These are phyloP conservation scores for Machimus rusticus DNA, from an alignment of 2,888 invertebrate genomes.

Conservation along the genomic window DNA sequence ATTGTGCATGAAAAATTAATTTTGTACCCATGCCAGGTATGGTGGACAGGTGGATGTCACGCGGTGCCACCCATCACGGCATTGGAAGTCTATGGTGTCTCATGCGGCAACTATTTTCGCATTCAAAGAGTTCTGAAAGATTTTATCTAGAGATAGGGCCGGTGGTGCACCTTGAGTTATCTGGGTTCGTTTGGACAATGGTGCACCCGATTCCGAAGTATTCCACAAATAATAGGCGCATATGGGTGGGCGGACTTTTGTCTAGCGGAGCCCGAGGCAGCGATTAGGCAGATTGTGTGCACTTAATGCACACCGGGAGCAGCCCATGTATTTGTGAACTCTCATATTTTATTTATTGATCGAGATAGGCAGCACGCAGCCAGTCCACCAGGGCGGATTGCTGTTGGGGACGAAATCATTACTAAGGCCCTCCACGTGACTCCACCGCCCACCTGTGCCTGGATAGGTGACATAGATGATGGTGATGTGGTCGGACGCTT, in stretches of 20 bases:
- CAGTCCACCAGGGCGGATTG: constrained; percentile 32
- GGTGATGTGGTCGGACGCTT: neutral
- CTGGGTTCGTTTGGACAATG: neutral
- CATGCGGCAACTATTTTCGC: neutral
- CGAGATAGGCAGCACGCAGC: constrained; percentile 62
- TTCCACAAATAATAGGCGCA: neutral
- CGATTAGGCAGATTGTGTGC: constrained; percentile 40
- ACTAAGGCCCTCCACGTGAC: neutral
- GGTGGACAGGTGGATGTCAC: neutral
- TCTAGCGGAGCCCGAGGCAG: neutral
- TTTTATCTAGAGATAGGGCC: neutral
- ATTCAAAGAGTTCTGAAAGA: constrained; percentile 18
- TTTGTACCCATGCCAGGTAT: neutral
- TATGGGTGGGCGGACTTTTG: neutral
- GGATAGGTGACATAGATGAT: constrained; percentile 11
- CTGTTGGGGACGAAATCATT: constrained; percentile 39
- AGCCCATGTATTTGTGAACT: constrained; percentile 51
- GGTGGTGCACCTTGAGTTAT: constrained; percentile 3
- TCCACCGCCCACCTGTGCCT: neutral
- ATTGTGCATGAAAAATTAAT: constrained; percentile 26
- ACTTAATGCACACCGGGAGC: constrained; percentile 46
- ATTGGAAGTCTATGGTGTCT: neutral
- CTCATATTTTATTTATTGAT: constrained; percentile 62
- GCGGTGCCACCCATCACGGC: neutral
- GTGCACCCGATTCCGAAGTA: neutral